Conservation (phyloP, 2,113 vertebrate species). For the Neomonachus schauinslandi region DNA sequence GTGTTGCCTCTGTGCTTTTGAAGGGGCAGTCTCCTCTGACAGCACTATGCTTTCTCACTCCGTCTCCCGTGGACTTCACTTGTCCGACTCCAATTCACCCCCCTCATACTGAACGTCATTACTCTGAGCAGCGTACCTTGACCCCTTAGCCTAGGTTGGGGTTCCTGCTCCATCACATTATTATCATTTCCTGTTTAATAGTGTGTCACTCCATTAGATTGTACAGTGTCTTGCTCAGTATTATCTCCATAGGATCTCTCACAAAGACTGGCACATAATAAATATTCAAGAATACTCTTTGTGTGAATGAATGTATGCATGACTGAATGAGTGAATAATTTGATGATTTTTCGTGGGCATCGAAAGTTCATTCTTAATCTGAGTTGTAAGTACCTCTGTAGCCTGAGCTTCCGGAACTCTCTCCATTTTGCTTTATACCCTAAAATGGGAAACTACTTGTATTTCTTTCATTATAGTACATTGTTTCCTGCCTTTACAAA, state of each 20-base stretch:
- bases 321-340: background rate
- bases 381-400: background rate
- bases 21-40: background rate
- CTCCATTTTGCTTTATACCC: background rate
- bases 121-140: background rate
- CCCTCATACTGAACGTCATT: accelerated
- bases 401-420: background rate
- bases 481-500: background rate
- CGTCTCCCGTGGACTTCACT: background rate
- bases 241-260: background rate
- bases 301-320: background rate
- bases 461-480: background rate
- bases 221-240: background rate
- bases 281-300: background rate
- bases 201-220: background rate
- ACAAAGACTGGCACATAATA: background rate
- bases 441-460: background rate
- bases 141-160: background rate
- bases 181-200: background rate
- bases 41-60: background rate
- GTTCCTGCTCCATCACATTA: background rate
- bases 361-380: background rate
- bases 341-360: background rate
- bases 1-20: background rate
- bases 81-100: background rate